phyloP scores from a whole-genome alignment of 2,888 invertebrate species.

The Spisula solida region DNA sequence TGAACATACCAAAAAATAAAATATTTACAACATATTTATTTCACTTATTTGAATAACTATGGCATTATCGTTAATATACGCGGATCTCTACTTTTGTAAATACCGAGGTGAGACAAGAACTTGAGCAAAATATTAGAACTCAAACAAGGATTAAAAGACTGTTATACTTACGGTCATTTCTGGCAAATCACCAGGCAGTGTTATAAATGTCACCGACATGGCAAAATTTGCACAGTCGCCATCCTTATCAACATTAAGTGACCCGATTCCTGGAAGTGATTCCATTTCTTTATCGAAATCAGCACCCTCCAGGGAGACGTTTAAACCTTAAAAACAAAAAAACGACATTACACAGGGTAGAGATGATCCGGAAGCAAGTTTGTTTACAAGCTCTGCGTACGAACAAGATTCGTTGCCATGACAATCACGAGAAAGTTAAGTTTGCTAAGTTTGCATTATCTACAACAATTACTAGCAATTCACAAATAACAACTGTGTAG shows the following conservation, averaged over 20 bases:
- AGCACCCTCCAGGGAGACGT: slow-evolving; percentile 55
- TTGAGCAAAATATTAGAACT: too few relatives aligned
- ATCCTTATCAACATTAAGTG: slow-evolving; percentile 54
- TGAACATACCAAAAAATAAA: slow-evolving; percentile 27
- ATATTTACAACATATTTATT: neutral
- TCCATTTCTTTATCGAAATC: slow-evolving; percentile 61
- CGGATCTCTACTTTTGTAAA: too few relatives aligned
- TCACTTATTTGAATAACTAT: too few relatives aligned
- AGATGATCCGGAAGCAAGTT: too few relatives aligned
- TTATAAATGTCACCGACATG: slow-evolving; percentile 62
- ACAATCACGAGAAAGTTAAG: too few relatives aligned
- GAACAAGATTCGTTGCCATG: too few relatives aligned
- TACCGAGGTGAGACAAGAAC: too few relatives aligned
- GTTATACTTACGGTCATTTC: slow-evolving; percentile 62
- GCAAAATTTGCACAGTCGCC: slow-evolving; percentile 74
- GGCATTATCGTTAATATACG: too few relatives aligned
- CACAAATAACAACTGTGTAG: too few relatives aligned
- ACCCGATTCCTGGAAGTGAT: slow-evolving; percentile 64
- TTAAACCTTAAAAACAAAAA: slow-evolving; percentile 48
- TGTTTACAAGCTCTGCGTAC: too few relatives aligned
- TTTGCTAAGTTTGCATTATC: too few relatives aligned
- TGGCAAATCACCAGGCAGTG: slow-evolving; percentile 69
- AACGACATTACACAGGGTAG: neutral
- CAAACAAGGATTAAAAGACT: neutral
- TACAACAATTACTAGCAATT: too few relatives aligned